phyloP scores from a whole-genome alignment of 2,797 vertebrate species.

The Pangasius djambal region DNA sequence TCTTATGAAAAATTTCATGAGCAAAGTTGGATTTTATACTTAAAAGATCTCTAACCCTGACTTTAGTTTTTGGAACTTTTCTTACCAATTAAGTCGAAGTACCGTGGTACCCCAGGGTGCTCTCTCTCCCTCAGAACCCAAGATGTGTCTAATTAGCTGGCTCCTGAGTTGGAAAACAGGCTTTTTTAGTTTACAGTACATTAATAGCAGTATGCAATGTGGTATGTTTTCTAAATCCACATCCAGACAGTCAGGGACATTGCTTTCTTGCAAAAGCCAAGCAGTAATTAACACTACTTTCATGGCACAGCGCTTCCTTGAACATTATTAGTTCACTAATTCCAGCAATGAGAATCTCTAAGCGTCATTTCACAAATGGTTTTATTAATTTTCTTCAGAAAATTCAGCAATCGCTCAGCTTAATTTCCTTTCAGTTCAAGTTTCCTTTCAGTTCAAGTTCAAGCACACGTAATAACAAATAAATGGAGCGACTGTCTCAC shows the following conservation, averaged over 20 bases:
- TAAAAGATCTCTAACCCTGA: not conserved
- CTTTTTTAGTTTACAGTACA: not conserved
- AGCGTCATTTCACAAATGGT: not conserved
- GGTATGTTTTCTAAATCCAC: not conserved
- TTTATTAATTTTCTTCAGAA: not conserved
- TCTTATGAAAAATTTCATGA: not conserved
- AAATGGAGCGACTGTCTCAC: not conserved
- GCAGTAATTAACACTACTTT: not conserved
- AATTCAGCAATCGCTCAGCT: not conserved
- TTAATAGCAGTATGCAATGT: not conserved
- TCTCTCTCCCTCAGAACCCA: not conserved
- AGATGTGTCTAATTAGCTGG: not conserved
- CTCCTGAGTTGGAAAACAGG: not conserved
- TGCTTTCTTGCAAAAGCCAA: not conserved
- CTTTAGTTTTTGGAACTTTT: not conserved
- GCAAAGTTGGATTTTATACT: not conserved
- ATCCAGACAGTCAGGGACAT: not conserved
- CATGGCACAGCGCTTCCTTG: not conserved
- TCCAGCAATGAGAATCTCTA: not conserved
- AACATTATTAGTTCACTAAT: not conserved
- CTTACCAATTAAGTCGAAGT: not conserved
- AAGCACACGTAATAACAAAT: not conserved
- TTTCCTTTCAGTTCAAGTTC: not conserved
- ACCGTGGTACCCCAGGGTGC: too few relatives aligned
- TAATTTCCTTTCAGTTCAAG: not conserved